Percentiles rank a stretch among this genome's conserved stretches.
phyloP scores from a whole-genome alignment of 1,140 invertebrate species.

The Drosophila aff. region DNA sequence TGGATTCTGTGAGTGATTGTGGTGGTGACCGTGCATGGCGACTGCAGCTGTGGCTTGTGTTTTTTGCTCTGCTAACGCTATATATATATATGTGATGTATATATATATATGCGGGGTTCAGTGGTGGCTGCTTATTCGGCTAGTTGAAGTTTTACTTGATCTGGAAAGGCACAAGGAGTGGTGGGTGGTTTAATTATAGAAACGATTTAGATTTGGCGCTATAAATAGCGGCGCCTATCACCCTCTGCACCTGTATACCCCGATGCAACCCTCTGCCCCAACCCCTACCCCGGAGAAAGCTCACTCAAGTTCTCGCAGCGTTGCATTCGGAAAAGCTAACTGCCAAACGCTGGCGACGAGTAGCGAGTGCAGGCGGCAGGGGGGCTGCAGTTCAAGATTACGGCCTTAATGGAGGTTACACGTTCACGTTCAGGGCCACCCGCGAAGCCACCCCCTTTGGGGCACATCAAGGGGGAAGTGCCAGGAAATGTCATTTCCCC shows the following conservation, averaged over 20 bases:
- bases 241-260: conserved; percentile 6
- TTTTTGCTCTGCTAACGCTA: conserved; percentile 19
- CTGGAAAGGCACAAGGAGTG: conserved; percentile 47
- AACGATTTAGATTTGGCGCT: conserved; percentile 35
- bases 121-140: conserved; percentile 55
- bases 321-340: conserved; percentile 67
- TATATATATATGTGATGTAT: conserved; percentile 19
- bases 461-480: background rate
- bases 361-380: conserved; percentile 35
- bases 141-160: conserved; percentile 75
- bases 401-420: conserved; percentile 81
- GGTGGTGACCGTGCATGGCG: conserved; percentile 76
- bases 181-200: conserved; percentile 22
- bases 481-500: conserved; percentile 35
- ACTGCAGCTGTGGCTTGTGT: conserved; percentile 36
- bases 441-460: background rate
- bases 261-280: background rate
- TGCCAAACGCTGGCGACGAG: conserved; percentile 29
- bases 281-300: conserved; percentile 19
- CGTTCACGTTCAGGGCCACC: conserved; percentile 80
- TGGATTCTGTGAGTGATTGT: conserved; percentile 54
- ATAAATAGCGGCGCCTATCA: conserved; percentile 34
- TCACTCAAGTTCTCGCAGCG: conserved; percentile 32
- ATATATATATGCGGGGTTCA: conserved; percentile 27
- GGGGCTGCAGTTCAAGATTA: conserved; percentile 73